A percentile compares a stretch with the other conserved stretches of the same genome.
phyloP scores from a whole-genome alignment of 1,140 invertebrate genomes.

The Lepidurus couesii region DNA sequence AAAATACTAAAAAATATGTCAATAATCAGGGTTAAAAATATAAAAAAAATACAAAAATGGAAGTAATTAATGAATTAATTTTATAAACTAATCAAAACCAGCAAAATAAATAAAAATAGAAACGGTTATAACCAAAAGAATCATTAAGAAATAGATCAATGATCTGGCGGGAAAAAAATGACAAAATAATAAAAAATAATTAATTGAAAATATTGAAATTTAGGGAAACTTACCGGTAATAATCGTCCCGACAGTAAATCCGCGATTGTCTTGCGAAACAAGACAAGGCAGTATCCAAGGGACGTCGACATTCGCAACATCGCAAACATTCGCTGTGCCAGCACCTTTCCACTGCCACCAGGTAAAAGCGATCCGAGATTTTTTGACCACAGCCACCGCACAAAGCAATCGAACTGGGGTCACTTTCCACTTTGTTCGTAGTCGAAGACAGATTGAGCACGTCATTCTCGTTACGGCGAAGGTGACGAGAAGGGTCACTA shows the following conservation, averaged over 20 bases:
- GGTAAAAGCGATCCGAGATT: conserved; percentile 82
- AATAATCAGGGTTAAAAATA: too few relatives aligned
- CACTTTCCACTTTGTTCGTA: conserved; percentile 10
- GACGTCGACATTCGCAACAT: conserved; percentile 77
- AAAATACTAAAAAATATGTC: too few relatives aligned
- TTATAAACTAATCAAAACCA: too few relatives aligned
- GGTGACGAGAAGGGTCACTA: conserved; percentile 1
- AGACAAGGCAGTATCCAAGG: conserved; percentile 80
- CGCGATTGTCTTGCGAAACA: conserved; percentile 90
- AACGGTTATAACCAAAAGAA: too few relatives aligned
- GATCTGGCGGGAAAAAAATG: too few relatives aligned
- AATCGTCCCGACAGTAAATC: conserved; percentile 96
- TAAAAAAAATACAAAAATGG: too few relatives aligned
- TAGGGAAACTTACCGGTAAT: conserved; percentile 75
- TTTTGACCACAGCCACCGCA: conserved; percentile 78
- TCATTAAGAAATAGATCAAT: too few relatives aligned
- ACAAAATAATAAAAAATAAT: too few relatives aligned
- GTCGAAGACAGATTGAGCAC: conserved; percentile 12
- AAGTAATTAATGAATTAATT: too few relatives aligned
- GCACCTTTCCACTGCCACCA: conserved; percentile 76
- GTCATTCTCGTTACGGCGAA: background rate
- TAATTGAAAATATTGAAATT: background rate
- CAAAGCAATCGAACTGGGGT: conserved; percentile 42
- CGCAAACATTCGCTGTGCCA: conserved; percentile 76
- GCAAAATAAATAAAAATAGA: too few relatives aligned